Evolutionary conservation across 2,888 invertebrate genomes (phyloP), one percentile per base, ranked within the genome.

Genomic region (Glaucopsyche alexis): DNA sequence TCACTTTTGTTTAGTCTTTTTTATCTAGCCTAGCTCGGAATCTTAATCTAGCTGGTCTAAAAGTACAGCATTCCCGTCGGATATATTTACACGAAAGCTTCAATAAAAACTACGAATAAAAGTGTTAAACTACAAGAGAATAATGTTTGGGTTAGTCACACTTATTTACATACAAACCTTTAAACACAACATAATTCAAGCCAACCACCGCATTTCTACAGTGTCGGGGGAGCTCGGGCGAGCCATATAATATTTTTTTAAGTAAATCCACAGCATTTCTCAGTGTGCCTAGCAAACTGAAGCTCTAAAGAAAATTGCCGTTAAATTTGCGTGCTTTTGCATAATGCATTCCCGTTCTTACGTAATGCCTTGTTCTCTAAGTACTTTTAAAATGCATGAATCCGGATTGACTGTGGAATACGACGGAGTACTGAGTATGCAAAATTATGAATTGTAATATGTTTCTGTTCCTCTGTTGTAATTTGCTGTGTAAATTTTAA

Each of bases 221-320:
- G 3, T 47, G 47, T 47, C 47, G 55, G 9, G 16, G 9, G 55
- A 19, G 55, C 55, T 19, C 8, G 13, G 29, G 29, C 29, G 60
- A 13, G 29, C n/a, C 9, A 66, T n/a, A 66, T 66, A 16, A 67
- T 45, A 67, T 47, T 45, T 67, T 67, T 60, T 67, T 19, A 67
- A 45, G 67, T 45, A 67, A 67, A 67, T 45, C 45, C 67, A 67
- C 47, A 67, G 67, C 16, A 67, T 19, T 67, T 19, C 19, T 67
- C 19, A 67, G 45, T 45, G 16, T 11, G 40, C n/a, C 8, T 67
- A 67, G 67, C 45, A 67, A 42, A 67, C 67, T 16, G 67, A 5
- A 16, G 42, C 67, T 67, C 67, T 67, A 67, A 67, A 67, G 67
- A 67, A 67, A 67, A 67, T 67, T 67, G 67, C 67, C 67, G 47